phyloP scores from a whole-genome alignment of 2,797 vertebrate species.

The Streptopelia turtur region DNA sequence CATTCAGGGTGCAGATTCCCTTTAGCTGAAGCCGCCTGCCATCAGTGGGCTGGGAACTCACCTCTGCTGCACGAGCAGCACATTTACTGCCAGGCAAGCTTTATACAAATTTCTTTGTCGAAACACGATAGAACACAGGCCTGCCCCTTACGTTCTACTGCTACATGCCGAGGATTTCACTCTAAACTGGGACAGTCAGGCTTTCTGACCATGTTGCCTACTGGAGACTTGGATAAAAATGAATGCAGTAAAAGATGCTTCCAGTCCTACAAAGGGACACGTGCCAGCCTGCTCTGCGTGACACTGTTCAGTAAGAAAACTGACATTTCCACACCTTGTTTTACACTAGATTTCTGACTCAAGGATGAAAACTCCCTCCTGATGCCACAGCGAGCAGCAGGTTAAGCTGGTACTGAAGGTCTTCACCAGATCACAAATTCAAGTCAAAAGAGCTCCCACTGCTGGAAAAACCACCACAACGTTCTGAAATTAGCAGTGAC shows the following conservation, averaged over 20 bases:
- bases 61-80: not conserved
- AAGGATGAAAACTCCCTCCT: not conserved
- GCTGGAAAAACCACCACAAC: not conserved
- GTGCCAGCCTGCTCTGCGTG: not conserved
- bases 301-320: not conserved
- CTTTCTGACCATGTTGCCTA: not conserved
- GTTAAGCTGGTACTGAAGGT: not conserved
- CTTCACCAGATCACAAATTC: not conserved
- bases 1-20: slow-evolving; percentile 41
- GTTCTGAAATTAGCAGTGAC: not conserved
- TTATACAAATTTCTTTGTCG: not conserved
- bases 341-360: not conserved
- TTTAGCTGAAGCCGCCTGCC: slow-evolving; percentile 30
- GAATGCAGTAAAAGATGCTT: not conserved
- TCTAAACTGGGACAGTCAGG: not conserved
- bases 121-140: not conserved
- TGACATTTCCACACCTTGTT: not conserved
- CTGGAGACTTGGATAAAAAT: not conserved
- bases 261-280: not conserved
- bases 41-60: not conserved
- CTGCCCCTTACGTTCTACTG: not conserved
- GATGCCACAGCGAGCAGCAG: not conserved
- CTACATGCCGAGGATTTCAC: not conserved
- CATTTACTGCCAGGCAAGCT: not conserved
- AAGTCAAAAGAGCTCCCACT: not conserved